Base-by-base conservation (phyloP, 1,140 invertebrate genomes). In the Eurosta solidaginis region DNA sequence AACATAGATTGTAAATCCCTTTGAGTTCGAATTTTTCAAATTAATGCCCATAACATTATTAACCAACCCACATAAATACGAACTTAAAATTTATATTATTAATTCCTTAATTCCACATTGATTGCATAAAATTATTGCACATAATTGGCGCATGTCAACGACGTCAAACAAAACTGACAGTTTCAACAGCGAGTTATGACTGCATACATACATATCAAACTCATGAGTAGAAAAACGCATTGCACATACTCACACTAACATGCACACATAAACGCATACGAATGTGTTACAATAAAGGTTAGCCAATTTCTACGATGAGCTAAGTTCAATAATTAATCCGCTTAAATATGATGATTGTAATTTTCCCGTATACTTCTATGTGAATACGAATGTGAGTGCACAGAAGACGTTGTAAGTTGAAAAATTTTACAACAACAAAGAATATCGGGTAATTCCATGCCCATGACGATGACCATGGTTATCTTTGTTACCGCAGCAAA, bases 301-400 rank as follows among this genome's bases (percentile, higher is more conserved):
- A 68, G 59, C 59, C 59, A 68, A 68, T 27, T 68, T 68, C 22
- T 68, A 68, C 59, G 59, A 68, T 68, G 33, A 68, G 59, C 59
- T 68, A 68, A 68, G 59, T 68, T 68, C 59, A 68, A 68, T 68
- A 68, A 68, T 68, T 68, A 68, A 68, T 68, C 59, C 59, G 59
- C 59, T 68, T 68, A 68, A 68, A 68, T 68, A 68, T 68, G 59
- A 68, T 68, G 59, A 68, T 68, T 68, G 59, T 68, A 68, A 68
- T 68, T 68, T 68, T 68, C 59, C 20, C 59, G 36, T 40, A 33
- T 33, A 20, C 33, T 68, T 68, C 59, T 68, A 68, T 40, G 59
- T 40, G 59, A 7, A n/a, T n/a, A n/a, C n/a, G n/a, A n/a, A 68
- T 20, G 59, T 42, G 59, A 68, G 40, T 20, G 36, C 59, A 33